Base-by-base conservation (phyloP, 2,888 invertebrate species). In the Ophion slaviceki region DNA sequence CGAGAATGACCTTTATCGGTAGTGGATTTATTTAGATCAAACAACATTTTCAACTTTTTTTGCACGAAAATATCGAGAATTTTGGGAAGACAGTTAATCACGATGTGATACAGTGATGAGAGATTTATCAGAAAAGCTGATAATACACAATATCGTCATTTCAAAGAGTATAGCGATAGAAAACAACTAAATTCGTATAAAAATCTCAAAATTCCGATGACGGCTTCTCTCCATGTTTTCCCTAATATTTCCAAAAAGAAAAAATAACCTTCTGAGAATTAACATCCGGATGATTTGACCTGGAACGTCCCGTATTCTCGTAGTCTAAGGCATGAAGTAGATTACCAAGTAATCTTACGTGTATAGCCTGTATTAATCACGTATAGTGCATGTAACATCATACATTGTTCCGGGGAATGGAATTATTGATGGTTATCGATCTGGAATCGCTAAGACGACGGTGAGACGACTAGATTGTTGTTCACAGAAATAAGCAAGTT, bases 351-450 rank as follows among this genome's bases (percentile, higher is more conserved):
- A 28, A 28, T 24, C n/a, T 24, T 7, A 28, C 14, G 40, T 28
- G 70, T 57, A 47, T 14, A 45, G 61, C 45, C 36, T 45, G 47
- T 68, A 57, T 61, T 20, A 24, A n/a, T 45, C 47, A 28, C 6
- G 40, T 24, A 20, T 40, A 24, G 32, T 68, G 47, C 81, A 66
- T 36, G 67, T 47, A 68, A 61, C 57, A 59, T 61, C n/a, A 24
- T 71, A 67, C 71, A 72, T 72, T 76, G 47, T 71, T 72, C 71
- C 24, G 28, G 17, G 77, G 76, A 77, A 67, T 67, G 47, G 53
- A 67, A 72, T 84, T 80, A 80, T 77, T 70, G 84, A 84, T 84
- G 59, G 2, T 53, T 61, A 36, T 5, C 71, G 36, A 72, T 77
- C 36, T 76, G 66, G 71, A 76, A 84, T 70, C 47, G 53, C 68